Evolutionary conservation across 2,888 invertebrate species (phyloP), one percentile per base, ranked within the genome.

Genomic region (Melikaiella ostensackeni): DNA sequence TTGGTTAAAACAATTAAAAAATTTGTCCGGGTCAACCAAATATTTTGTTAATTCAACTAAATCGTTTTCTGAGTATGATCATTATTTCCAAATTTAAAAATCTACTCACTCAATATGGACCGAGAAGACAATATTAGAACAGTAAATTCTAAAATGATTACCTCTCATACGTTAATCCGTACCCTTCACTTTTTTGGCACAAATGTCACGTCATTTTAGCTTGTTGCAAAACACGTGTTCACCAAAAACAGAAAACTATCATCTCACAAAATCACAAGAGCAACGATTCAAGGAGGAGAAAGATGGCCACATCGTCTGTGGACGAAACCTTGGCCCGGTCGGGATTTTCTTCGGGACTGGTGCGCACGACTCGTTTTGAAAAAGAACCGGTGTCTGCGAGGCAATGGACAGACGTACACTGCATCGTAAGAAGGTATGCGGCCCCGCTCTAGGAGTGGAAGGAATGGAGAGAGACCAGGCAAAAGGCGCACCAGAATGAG

Each of bases 351-450:
- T 70, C 70, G 42, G 59, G 24, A 61, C n/a, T 75, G 46, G 33
- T 55, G 33, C 42, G 3, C 46, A 77, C 63, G 35, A 63, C 63
- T 63, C 63, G 63, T 63, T 63, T 63, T 63, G 82, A 85, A 86
- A 87, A 88, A 82, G 83, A 83, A 82, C 87, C 88, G 89, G 87
- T 89, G 89, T 89, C 87, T 86, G 85, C 89, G 80, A 88, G 86
- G 86, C 88, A 86, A 86, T 88, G 88, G 88, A 87, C 88, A 88
- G 86, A 87, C 86, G 85, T 86, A 85, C 85, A 90, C 90, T 89
- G 90, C 90, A 90, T 90, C 88, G 87, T 86, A 87, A 89, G 89
- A 86, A 89, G 89, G 89, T 90, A 89, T 89, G 89, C 85, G 89
- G 89, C 89, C 88, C 87, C 84, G 84, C 84, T 84, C 85, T 84